Evolutionary conservation across 2,888 invertebrate genomes (phyloP), one percentile per base, ranked within the genome.

Genomic region (Stramonita haemastoma): DNA sequence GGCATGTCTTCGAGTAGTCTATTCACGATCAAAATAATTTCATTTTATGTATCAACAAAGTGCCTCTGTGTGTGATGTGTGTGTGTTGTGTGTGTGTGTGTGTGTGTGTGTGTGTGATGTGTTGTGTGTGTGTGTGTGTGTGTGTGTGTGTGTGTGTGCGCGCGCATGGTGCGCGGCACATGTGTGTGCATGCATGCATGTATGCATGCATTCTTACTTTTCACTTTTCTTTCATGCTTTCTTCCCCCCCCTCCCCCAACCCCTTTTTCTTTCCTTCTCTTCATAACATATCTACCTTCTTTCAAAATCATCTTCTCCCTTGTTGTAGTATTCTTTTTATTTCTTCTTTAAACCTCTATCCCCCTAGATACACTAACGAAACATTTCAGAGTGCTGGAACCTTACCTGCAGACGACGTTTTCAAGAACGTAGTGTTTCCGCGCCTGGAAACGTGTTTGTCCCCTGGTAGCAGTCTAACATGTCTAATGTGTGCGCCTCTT

Each of bases 401-500:
- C 29, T 4, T 1, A n/a, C 77, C 8, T 8, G 46, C 46, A 46
- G 46, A 46, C 46, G 46, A 46, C 46, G 46, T 46, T 46, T 29
- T 13, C n/a, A 22, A 29, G 66, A 66, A n/a, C n/a, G n/a, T n/a
- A n/a, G n/a, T n/a, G n/a, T n/a, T n/a, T n/a, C n/a, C n/a, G n/a
- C n/a, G 66, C 17, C 4, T 26, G 66, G 66, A 66, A 66, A 66
- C 66, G 66, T 6, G 66, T 6, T 13, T 66, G 13, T 22, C 66
- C 17, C 66, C 2, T 26, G 6, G 19, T 32, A 0, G 26, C 46
- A 11, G 5, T 83, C 81, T 85, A 85, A 85, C 84, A 29, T 85
- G 84, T 85, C 46, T 86, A 86, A 86, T 60, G 57, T 66, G 86
- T 66, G 86, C 66, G 86, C 56, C 29, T 85, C 84, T 85, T 56